phyloP scores from a whole-genome alignment of 2,113 vertebrate genomes.

The Mastomys natalensis region DNA sequence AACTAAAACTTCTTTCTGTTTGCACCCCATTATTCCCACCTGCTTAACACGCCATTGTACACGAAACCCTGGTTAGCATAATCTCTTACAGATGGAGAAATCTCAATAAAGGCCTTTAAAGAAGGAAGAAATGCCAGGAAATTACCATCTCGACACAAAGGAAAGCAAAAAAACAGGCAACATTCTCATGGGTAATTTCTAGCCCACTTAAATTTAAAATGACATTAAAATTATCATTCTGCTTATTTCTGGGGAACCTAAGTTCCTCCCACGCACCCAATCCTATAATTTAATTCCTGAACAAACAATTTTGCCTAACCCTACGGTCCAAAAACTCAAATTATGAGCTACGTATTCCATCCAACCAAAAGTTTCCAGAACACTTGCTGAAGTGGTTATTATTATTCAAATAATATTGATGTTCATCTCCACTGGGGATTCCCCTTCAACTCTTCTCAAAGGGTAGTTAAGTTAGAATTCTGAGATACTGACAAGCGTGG shows the following conservation, averaged over 20 bases:
- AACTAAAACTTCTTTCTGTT: conserved; percentile 56
- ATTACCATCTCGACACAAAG: conserved; percentile 70
- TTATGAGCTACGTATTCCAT: neutral
- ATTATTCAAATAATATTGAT: neutral
- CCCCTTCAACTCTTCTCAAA: neutral
- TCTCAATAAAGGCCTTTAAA: conserved; percentile 71
- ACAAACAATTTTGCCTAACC: neutral
- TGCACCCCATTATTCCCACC: conserved; percentile 58
- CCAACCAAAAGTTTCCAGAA: neutral
- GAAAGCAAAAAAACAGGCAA: conserved; percentile 41
- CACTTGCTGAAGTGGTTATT: neutral
- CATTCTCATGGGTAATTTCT: conserved; percentile 57
- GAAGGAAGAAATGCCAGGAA: conserved; percentile 71
- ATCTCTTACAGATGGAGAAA: conserved; percentile 61
- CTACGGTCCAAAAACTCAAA: neutral
- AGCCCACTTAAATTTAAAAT: conserved; percentile 69
- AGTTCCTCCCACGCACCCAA: conserved; percentile 13
- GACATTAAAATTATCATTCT: conserved; percentile 66
- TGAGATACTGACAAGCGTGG: neutral
- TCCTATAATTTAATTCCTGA: conserved; percentile 24
- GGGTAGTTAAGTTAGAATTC: neutral
- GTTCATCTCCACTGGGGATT: neutral
- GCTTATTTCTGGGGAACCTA: conserved; percentile 48
- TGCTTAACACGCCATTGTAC: conserved; percentile 62
- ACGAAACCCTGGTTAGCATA: conserved; percentile 56